Evolutionary conservation across 1,140 invertebrate species (phyloP), one percentile per base, ranked within the genome.

Genomic region (Eupristina koningsbergeri): DNA sequence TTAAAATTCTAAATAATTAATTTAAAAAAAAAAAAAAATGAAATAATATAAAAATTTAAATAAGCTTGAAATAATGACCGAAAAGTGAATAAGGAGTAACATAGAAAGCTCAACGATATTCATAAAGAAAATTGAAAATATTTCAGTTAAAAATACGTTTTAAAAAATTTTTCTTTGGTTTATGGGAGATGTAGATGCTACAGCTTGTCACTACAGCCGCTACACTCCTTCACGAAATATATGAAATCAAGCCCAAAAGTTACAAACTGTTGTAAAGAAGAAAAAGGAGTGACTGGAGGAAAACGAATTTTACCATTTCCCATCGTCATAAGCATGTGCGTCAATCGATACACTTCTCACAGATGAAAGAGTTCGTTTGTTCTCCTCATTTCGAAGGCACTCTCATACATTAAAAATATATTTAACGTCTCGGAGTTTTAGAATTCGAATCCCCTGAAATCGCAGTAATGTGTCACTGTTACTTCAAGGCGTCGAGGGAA

Each of bases 351-450:
- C 73, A 53, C 39, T 67, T 83, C 74, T 50, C 74, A n/a, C 58
- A 69, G 61, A 76, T 77, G 81, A 83, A 83, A 83, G 81, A 77
- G 81, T 83, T 83, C 63, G 61, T 69, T 83, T 80, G 78, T 80
- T 36, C 78, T 41, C n/a, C 5, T 77, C 29, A 34, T 50, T 74
- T 74, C 45, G 15, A n/a, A 71, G 67, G 22, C 39, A 3, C 74
- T 29, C 31, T 29, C 36, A 76, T 58, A n/a, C n/a, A n/a, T n/a
- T n/a, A 26, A 74, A 81, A 81, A 81, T 81, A 81, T 69, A 74
- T 36, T 77, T n/a, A 31, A 77, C 11, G 31, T 19, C 53, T 22
- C 29, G 47, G 22, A 29, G 31, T 50, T 45, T 50, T 29, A n/a
- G 69, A 73, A 73, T 73, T 39, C 41, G 69, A 73, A 73, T 73